These are phyloP conservation scores for Hermaeophaga mercurialis DNA, from an alignment of 2,888 invertebrate species.

Conservation along the genomic window DNA sequence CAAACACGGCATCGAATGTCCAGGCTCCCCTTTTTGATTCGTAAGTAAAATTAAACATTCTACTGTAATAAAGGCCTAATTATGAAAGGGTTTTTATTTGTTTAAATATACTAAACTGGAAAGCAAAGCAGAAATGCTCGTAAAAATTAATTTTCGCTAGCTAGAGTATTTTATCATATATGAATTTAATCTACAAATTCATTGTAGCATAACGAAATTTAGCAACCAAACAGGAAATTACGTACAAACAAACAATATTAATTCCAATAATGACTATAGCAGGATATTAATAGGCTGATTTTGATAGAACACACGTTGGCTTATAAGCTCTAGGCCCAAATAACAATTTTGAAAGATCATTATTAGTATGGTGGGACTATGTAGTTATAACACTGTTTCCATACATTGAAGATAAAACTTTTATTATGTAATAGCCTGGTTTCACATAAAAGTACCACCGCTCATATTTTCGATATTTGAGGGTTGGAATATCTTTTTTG, in stretches of 20 bases:
- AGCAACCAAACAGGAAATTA: conserved; percentile 28
- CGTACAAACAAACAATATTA: conserved; percentile 29
- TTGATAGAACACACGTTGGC: conserved; percentile 22
- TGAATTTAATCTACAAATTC: conserved; percentile 25
- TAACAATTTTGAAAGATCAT: conserved; percentile 16
- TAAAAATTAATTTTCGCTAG: conserved; percentile 7
- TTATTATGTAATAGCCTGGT: too few relatives aligned
- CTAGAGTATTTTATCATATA: conserved; percentile 3
- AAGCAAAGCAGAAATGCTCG: background rate
- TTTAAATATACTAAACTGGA: conserved; percentile 3
- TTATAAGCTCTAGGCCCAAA: conserved; percentile 10
- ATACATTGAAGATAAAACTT: too few relatives aligned
- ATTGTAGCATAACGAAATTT: conserved; percentile 21
- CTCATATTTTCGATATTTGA: too few relatives aligned
- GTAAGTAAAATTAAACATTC: conserved; percentile 65
- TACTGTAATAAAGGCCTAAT: background rate
- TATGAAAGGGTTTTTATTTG: background rate
- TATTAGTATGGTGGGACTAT: conserved; percentile 12
- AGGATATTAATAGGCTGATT: conserved; percentile 30
- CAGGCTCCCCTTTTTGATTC: too few relatives aligned
- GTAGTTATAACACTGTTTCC: conserved; percentile 11
- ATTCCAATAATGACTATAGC: conserved; percentile 26
- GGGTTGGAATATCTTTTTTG: too few relatives aligned
- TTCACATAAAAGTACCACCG: too few relatives aligned
- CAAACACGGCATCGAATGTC: too few relatives aligned